These are phyloP conservation scores for Aromia moschata DNA, from an alignment of 2,888 invertebrate genomes.

Conservation along the genomic window DNA sequence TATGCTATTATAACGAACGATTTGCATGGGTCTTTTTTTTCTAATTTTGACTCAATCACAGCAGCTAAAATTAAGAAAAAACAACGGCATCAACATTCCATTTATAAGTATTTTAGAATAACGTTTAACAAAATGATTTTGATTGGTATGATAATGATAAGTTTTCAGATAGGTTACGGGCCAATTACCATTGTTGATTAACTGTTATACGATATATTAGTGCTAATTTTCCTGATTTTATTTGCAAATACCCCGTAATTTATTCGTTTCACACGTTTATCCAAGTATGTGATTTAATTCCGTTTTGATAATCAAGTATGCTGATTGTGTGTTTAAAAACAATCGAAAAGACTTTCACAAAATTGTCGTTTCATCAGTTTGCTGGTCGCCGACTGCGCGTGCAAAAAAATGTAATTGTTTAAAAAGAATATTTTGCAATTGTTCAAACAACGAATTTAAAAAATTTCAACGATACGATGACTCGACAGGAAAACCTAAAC, in stretches of 20 bases:
- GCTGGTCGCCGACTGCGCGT: constrained; percentile 26
- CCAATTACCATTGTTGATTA: constrained; percentile 12
- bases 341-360: constrained; percentile 40
- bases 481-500: constrained; percentile 24
- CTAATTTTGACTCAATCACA: too few relatives aligned
- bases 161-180: background rate
- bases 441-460: constrained; percentile 28
- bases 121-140: background rate
- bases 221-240: constrained; percentile 22
- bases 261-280: constrained; percentile 36
- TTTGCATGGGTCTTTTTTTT: too few relatives aligned
- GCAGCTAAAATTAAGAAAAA: too few relatives aligned
- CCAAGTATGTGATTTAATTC: constrained; percentile 38
- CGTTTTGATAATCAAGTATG: constrained; percentile 41
- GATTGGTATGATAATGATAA: background rate
- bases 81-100: too few relatives aligned
- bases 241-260: constrained; percentile 23
- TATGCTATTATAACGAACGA: too few relatives aligned
- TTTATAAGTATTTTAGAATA: too few relatives aligned
- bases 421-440: constrained; percentile 36
- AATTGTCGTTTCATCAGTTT: constrained; percentile 39
- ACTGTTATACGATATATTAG: constrained; percentile 13
- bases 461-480: constrained; percentile 18
- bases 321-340: constrained; percentile 41
- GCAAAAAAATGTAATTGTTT: constrained; percentile 38